Evolutionary conservation across 2,797 vertebrate species (phyloP), one percentile per base, ranked within the genome.

Genomic region (Pipistrellus nathusii): DNA sequence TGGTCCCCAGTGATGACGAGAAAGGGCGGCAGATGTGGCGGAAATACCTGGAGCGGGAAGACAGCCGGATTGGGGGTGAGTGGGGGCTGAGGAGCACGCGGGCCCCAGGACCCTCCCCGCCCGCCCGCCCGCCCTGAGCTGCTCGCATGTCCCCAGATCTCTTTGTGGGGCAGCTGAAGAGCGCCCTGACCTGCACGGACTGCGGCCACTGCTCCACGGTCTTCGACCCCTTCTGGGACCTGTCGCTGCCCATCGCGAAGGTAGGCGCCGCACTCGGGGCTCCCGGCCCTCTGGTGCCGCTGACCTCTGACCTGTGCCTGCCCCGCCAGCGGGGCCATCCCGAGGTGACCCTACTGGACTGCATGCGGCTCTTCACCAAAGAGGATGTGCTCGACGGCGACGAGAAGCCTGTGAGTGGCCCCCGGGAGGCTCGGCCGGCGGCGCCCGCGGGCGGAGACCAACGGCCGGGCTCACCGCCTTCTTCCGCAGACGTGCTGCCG

Each of bases 221-320:
- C 95, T 99, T 99, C 0, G 99, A 99, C 73, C 99, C 99, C 1
- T 99, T 99, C 98, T 99, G 99, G 99, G 99, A 99, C 97, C 98
- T 99, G 38, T 99, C 99, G 0, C 96, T 99, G 93, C 99, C 99
- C 27, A 99, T 99, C 32, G 98, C 99, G 84, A 99, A 99, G 99
- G 99, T 99, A 89, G 81, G 77, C 21, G 18, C 46, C 3, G 1
- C 46, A 2, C 4, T 0, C 0, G 0, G 11, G 6, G 88, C 27
- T 13, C 21, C 46, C 6, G 15, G 0, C 1, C 53, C 27, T 38
- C 21, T 17, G 20, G 5, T 3, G 0, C 3, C 0, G 0, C 1
- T 46, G 9, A 38, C 76, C 80, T 25, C 90, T 94, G n/a, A 97
- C 76, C 46, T 3, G 15, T 0, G 0, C 77, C 76, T 44, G 90